Conservation (phyloP, 2,888 invertebrate genomes). For the Tryphoninae sp. region DNA sequence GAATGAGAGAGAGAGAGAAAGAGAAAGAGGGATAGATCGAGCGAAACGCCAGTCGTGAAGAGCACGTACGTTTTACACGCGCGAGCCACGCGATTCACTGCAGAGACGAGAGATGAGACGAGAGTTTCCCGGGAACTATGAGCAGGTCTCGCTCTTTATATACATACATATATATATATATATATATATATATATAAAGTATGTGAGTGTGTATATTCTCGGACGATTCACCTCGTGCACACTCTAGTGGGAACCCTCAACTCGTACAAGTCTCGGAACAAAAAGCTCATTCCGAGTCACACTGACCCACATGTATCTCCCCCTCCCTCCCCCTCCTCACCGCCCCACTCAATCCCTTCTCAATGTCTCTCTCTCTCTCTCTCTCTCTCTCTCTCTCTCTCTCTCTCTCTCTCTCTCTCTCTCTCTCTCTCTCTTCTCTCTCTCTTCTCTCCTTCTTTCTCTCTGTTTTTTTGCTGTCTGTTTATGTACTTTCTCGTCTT, state of each 20-base stretch:
- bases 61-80: not conserved
- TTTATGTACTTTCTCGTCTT: not conserved
- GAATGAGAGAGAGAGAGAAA: not conserved
- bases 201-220: slow-evolving; percentile 1
- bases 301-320: slow-evolving; percentile 58
- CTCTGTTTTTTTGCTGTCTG: not conserved
- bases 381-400: not conserved
- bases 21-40: not conserved
- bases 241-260: slow-evolving; percentile 55
- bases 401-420: too few relatives aligned
- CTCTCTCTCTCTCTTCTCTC: not conserved
- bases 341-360: not conserved
- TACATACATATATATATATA: not conserved
- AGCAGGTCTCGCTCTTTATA: slow-evolving; percentile 22
- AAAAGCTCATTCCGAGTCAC: slow-evolving; percentile 63
- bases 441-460: not conserved
- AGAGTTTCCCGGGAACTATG: slow-evolving; percentile 51
- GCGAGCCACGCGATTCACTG: not conserved
- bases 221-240: slow-evolving; percentile 52
- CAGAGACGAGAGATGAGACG: slow-evolving; percentile 31
- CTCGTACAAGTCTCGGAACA: slow-evolving; percentile 55
- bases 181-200: slow-evolving; percentile 6
- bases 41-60: slow-evolving; percentile 8
- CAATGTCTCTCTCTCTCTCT: not conserved
- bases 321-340: slow-evolving; percentile 6